These are phyloP conservation scores for Cataglyphis livida DNA, from an alignment of 2,888 invertebrate genomes.

Conservation along the genomic window DNA sequence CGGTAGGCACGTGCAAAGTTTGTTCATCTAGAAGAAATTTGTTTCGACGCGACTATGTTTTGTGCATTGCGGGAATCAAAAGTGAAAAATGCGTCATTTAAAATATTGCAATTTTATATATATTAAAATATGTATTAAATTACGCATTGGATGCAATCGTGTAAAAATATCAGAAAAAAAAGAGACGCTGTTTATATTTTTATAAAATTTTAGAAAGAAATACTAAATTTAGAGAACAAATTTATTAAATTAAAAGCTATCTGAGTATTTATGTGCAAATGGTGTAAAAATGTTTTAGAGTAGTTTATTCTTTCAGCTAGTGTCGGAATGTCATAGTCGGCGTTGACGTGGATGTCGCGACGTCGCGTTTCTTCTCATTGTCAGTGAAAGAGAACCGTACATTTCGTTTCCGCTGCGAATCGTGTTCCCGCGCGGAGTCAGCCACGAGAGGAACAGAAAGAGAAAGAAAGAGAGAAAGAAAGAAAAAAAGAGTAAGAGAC, in stretches of 20 bases:
- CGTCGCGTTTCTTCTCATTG: constrained; percentile 39
- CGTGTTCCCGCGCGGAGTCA: constrained; percentile 58
- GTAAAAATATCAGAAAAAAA: not conserved
- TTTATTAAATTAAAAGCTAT: not conserved
- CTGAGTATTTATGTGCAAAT: not conserved
- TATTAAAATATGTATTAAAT: constrained; percentile 50
- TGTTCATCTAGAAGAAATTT: constrained; percentile 68
- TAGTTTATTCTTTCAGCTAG: not conserved
- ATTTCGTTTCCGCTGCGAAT: constrained; percentile 49
- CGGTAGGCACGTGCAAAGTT: constrained; percentile 66
- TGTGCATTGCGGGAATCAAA: not conserved
- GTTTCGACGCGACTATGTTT: constrained; percentile 68
- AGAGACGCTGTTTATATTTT: not conserved
- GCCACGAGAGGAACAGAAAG: constrained; percentile 39
- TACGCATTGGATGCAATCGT: not conserved
- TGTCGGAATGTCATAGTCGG: constrained; percentile 22
- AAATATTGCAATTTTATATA: constrained; percentile 63
- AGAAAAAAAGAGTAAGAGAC: constrained; percentile 38
- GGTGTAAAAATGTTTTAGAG: constrained; percentile 11
- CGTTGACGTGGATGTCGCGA: constrained; percentile 46
- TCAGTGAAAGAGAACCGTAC: constrained; percentile 50
- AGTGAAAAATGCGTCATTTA: constrained; percentile 54
- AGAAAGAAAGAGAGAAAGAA: constrained; percentile 35
- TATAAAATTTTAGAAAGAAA: not conserved
- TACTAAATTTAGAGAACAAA: not conserved